Evolutionary conservation across 2,797 vertebrate species (phyloP).

Genomic region (Notamacropus eugenii): DNA sequence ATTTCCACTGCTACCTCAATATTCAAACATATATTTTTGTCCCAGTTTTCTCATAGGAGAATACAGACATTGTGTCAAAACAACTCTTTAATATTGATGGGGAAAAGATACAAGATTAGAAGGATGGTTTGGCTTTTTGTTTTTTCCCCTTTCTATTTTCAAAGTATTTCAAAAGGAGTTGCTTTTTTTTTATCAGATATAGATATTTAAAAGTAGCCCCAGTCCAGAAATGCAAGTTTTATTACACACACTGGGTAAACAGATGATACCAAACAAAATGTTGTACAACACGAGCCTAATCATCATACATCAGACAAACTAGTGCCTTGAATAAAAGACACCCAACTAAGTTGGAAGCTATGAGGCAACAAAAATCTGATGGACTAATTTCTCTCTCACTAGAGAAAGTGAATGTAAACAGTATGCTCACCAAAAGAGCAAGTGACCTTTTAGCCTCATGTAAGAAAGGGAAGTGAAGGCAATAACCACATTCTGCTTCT

Average conservation of each 20-base stretch:
- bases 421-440: not conserved
- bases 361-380: not conserved
- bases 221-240: conserved; percentile 54
- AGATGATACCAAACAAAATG: conserved; percentile 18
- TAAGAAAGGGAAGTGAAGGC: conserved; percentile 25
- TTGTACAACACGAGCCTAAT: not conserved
- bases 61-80: conserved; percentile 46
- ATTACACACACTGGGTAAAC: accelerated
- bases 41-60: not conserved
- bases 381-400: conserved; percentile 22
- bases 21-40: conserved; percentile 6
- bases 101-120: conserved; percentile 6
- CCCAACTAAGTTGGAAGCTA: conserved; percentile 42
- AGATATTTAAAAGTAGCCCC: conserved; percentile 34
- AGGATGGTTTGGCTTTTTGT: conserved; percentile 43
- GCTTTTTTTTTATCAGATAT: conserved; percentile 12
- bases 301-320: not conserved
- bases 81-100: conserved; percentile 36
- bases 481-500: conserved; percentile 46
- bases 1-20: not conserved
- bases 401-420: not conserved
- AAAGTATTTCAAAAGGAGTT: conserved; percentile 51
- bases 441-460: conserved; percentile 13
- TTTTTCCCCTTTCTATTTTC: conserved; percentile 41
- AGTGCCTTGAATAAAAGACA: conserved; percentile 22